Base-by-base conservation (phyloP, 1,140 invertebrate species). In the Copidosoma floridanum region DNA sequence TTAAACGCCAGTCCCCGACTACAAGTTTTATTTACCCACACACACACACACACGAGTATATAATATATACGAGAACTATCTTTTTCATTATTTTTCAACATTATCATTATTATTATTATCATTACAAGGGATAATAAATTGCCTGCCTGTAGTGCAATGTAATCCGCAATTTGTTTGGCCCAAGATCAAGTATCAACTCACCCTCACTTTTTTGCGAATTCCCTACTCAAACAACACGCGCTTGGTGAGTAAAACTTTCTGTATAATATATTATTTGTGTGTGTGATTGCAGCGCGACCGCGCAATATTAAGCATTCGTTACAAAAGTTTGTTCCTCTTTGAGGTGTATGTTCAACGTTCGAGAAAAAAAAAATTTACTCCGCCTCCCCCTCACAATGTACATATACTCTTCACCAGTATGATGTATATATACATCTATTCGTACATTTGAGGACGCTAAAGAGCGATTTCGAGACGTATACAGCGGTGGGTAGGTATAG, bases 331-430 rank as follows among this genome's bases (percentile, higher is more conserved):
- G 24, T 48, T 24, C 14, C 44, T 47, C 44, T 47, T 24, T 47
- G 32, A 53, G 51, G 47, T 59, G 62, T 60, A 65, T 55, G 57
- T 59, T 57, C 62, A 64, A 61, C 63, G 55, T 47, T 64, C 63
- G 63, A 63, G 59, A 62, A 64, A 66, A 57, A 61, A 53, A 65
- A 65, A 65, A 61, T 65, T 64, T 63, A 63, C 63, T 67, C 70
- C 59, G 67, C 62, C 67, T 43, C 67, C 66, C 61, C 68, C 63
- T 61, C 70, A 57, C 52, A 52, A 59, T n/a, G n/a, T n/a, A n/a
- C n/a, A n/a, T n/a, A n/a, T n/a, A n/a, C n/a, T n/a, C n/a, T n/a
- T n/a, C n/a, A n/a, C n/a, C n/a, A n/a, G n/a, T n/a, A n/a, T n/a
- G n/a, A n/a, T n/a, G n/a, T n/a, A n/a, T n/a, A n/a, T n/a, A n/a